Evolutionary conservation across 2,113 vertebrate genomes (phyloP).

Genomic region (Leucoraja erinaceus): DNA sequence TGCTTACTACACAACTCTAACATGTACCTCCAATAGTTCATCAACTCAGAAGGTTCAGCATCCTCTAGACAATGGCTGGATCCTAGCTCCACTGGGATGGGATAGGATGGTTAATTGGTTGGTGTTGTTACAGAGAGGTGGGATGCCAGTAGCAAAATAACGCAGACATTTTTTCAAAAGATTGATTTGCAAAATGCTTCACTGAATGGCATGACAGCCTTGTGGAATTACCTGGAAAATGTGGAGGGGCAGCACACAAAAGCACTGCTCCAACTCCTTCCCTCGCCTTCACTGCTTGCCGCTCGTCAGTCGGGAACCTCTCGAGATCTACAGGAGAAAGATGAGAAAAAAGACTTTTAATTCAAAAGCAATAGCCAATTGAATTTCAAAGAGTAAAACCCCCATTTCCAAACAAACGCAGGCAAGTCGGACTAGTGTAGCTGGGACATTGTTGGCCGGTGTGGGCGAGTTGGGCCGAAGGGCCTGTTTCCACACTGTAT

Average conservation of each 20-base stretch:
- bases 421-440: too few relatives aligned
- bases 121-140: too few relatives aligned
- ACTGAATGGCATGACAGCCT: neutral
- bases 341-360: neutral
- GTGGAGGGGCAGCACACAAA: constrained; percentile 81
- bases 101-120: too few relatives aligned
- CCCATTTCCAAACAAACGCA: neutral
- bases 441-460: too few relatives aligned
- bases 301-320: constrained; percentile 84
- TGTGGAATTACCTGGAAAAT: constrained; percentile 75
- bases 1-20: neutral
- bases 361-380: neutral
- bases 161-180: neutral
- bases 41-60: neutral
- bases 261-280: constrained; percentile 86
- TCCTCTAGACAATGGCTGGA: neutral
- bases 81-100: neutral
- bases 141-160: too few relatives aligned
- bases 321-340: constrained; percentile 69
- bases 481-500: too few relatives aligned
- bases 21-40: neutral
- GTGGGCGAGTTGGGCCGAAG: too few relatives aligned
- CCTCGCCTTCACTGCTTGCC: constrained; percentile 73
- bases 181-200: neutral
- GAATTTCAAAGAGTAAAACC: neutral